phyloP scores from a whole-genome alignment of 1,140 invertebrate species.

The Drosophila tristis region DNA sequence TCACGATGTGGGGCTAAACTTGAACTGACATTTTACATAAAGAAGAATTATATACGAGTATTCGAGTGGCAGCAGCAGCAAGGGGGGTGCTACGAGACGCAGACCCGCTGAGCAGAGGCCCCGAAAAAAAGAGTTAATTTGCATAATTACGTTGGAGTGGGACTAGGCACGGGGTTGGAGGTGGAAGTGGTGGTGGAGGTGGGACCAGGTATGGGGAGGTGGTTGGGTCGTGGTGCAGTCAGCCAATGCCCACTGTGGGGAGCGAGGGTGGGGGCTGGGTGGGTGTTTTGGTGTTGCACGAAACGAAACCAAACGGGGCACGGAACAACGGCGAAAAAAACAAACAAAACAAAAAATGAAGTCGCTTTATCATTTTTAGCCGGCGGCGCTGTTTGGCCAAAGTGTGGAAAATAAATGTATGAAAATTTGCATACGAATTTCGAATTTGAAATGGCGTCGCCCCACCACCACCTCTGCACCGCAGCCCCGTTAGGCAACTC shows the following conservation, averaged over 20 bases:
- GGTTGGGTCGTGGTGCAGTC: slow-evolving; percentile 45
- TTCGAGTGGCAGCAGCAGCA: neutral
- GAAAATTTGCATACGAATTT: slow-evolving; percentile 78
- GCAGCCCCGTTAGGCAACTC: too few relatives aligned
- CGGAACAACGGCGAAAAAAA: slow-evolving; percentile 58
- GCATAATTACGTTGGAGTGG: slow-evolving; percentile 72
- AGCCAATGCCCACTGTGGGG: slow-evolving; percentile 26
- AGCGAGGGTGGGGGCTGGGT: neutral
- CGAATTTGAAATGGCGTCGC: slow-evolving; percentile 71
- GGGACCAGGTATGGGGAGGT: neutral
- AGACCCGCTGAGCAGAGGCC: slow-evolving; percentile 69
- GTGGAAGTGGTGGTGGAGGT: slow-evolving; percentile 3
- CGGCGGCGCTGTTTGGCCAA: slow-evolving; percentile 73
- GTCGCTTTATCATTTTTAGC: slow-evolving; percentile 81
- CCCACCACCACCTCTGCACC: slow-evolving; percentile 1
- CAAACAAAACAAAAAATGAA: slow-evolving; percentile 68
- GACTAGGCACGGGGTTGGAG: slow-evolving; percentile 5
- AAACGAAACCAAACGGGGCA: slow-evolving; percentile 55
- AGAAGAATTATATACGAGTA: slow-evolving; percentile 44
- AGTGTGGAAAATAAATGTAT: slow-evolving; percentile 81
- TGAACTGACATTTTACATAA: slow-evolving; percentile 72
- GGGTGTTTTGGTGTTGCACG: slow-evolving; percentile 29
- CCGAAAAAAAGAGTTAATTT: slow-evolving; percentile 78
- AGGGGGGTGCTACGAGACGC: slow-evolving; percentile 22
- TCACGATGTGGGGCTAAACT: slow-evolving; percentile 48